phyloP scores from a whole-genome alignment of 2,113 vertebrate genomes.

The Microcebus murinus region DNA sequence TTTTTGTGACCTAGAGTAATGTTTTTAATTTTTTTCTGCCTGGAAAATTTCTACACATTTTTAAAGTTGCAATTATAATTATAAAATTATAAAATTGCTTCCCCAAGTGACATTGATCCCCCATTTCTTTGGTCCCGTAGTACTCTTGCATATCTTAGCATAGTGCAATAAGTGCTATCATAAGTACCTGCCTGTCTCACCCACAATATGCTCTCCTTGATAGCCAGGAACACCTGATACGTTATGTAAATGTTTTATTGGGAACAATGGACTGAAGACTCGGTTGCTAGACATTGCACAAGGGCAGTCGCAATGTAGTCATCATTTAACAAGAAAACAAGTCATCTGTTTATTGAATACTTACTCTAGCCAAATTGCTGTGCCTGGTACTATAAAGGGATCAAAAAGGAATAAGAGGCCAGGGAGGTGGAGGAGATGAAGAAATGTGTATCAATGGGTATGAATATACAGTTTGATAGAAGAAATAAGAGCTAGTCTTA shows the following conservation, averaged over 20 bases:
- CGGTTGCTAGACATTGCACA: not conserved
- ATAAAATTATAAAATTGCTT: slow-evolving; percentile 6
- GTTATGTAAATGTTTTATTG: not conserved
- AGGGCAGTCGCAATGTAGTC: not conserved
- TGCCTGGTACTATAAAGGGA: not conserved
- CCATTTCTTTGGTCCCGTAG: not conserved
- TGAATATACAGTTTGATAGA: not conserved
- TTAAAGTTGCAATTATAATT: slow-evolving; percentile 13
- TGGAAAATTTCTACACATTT: not conserved
- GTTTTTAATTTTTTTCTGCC: not conserved
- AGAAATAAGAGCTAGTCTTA: not conserved
- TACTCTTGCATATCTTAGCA: not conserved
- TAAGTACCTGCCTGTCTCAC: not conserved
- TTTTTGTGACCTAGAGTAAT: slow-evolving; percentile 42
- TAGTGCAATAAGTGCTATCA: not conserved
- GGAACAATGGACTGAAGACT: not conserved
- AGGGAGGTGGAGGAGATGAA: not conserved
- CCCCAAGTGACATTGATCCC: not conserved
- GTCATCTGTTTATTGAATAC: not conserved
- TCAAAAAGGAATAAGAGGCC: not conserved
- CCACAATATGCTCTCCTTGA: not conserved
- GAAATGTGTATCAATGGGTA: not conserved
- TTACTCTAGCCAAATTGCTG: slow-evolving; percentile 5
- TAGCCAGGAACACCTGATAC: not conserved
- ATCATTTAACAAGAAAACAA: not conserved